phyloP scores from a whole-genome alignment of 23 tunicate species.

The Phallusia fumigata region DNA sequence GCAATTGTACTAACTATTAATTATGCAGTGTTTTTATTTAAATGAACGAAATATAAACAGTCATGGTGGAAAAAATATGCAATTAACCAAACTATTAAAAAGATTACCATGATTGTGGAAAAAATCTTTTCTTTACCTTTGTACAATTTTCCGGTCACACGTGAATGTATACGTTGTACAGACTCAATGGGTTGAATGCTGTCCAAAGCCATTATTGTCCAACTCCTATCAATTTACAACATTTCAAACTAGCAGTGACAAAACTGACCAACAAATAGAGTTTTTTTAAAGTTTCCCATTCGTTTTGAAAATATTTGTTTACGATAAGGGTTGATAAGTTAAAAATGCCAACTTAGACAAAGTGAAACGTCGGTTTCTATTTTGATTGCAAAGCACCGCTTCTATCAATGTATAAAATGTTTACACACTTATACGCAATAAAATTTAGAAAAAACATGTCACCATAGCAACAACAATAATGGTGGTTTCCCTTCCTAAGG shows the following conservation, averaged over 20 bases:
- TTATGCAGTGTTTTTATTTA: too few species aligned
- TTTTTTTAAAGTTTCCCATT: too few species aligned
- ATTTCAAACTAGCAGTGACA: background rate
- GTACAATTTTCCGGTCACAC: constrained; percentile 69
- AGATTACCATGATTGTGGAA: too few species aligned
- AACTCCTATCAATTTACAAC: background rate
- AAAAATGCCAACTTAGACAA: background rate
- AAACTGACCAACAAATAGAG: too few species aligned
- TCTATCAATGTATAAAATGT: too few species aligned
- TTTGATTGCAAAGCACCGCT: background rate
- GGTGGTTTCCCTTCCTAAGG: background rate
- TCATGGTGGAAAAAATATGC: too few species aligned
- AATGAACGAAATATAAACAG: too few species aligned
- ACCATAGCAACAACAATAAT: background rate
- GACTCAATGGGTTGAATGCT: constrained; percentile 72
- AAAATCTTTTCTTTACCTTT: constrained; percentile 34
- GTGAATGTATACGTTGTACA: constrained; percentile 72
- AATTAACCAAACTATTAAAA: too few species aligned
- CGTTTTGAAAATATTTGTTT: too few species aligned
- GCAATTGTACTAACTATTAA: too few species aligned
- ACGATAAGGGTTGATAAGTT: too few species aligned
- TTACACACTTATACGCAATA: too few species aligned
- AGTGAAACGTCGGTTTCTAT: background rate
- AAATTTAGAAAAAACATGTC: background rate
- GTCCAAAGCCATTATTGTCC: constrained; percentile 40